These are phyloP conservation scores for Micrastur ruficollis DNA, from an alignment of 2,797 vertebrate species.

Conservation along the genomic window DNA sequence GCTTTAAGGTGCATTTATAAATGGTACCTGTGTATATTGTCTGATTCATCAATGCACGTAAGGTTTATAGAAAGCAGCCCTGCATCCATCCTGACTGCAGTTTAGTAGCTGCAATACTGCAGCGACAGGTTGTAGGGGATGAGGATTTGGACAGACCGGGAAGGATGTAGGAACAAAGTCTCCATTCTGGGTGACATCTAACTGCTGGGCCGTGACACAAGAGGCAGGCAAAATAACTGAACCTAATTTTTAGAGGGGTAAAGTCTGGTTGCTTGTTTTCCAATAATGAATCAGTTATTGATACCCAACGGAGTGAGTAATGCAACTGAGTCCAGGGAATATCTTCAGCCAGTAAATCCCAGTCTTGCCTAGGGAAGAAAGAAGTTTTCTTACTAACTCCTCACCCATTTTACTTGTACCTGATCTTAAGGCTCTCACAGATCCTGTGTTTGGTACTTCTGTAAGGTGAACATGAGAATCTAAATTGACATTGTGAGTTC, in stretches of 20 bases:
- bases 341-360: background rate
- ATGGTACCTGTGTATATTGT: background rate
- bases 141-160: background rate
- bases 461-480: background rate
- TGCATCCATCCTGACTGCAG: background rate
- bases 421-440: background rate
- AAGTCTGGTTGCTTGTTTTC: background rate
- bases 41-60: accelerated
- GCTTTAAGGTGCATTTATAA: background rate
- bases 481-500: background rate
- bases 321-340: background rate
- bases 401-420: background rate
- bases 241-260: background rate
- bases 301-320: background rate
- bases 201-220: background rate
- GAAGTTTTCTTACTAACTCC: background rate
- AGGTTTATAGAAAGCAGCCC: background rate
- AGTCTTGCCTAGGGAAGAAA: background rate
- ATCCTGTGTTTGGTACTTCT: background rate
- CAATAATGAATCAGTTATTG: background rate
- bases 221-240: background rate
- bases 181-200: background rate
- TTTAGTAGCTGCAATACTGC: background rate
- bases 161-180: background rate
- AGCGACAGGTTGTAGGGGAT: background rate